Evolutionary conservation across 2,797 vertebrate species (phyloP), one percentile per base, ranked within the genome.

Genomic region (Falco biarmicus): DNA sequence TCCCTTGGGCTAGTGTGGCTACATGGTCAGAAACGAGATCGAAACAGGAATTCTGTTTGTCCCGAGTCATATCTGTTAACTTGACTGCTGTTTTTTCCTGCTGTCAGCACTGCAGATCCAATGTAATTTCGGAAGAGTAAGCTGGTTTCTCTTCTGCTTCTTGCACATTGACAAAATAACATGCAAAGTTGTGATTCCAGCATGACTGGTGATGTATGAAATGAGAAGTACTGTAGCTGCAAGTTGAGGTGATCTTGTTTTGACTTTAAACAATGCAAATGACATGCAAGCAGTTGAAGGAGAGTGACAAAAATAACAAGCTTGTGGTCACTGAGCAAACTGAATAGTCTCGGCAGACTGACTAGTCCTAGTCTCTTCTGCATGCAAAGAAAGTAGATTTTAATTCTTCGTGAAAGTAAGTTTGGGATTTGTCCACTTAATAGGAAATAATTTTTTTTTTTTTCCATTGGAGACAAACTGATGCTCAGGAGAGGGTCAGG

Each of bases 131-230:
- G 7, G 50, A 84, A 2, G 59, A 15, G 70, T 87, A 6, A 93
- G 88, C 94, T 54, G 26, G 11, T 90, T 93, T 93, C 73, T 70
- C 83, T 92, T 96, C 90, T 89, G 94, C 94, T 80, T 76, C 94
- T 82, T 90, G 88, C 92, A 71, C 90, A 70, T 0, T 0, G n/a
- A 90, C 92, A 90, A 90, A 93, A 37, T 47, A n/a, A 28, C 54
- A 5, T 3, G 56, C 71, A 9, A 34, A 20, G 77, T 13, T 34
- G 70, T 9, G 68, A 54, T 31, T 29, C 45, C 64, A 45, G 84
- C 68, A 1, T 4, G 95, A 20, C 24, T 4, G 51, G 63, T 6
- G 71, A 18, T 25, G 87, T 4, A 6, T 80, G 90, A 73, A 60
- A 61, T 1, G 41, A 29, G 76, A 18, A 71, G 43, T 14, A 6